Evolutionary conservation across 2,888 invertebrate species (phyloP).

Genomic region (Ectropis crepuscularia): DNA sequence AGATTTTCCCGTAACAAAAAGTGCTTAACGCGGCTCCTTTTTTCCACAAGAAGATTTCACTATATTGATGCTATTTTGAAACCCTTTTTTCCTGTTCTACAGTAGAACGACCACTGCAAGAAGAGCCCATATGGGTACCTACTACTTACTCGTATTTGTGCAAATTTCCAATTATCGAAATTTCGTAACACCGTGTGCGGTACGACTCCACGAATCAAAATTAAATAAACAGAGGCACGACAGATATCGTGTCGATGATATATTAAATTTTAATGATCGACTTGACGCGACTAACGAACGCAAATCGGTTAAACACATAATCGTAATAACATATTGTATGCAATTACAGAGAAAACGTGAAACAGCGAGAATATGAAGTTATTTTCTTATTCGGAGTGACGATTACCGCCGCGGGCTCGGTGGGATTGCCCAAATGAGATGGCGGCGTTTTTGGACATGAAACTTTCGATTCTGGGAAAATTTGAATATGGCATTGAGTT

Average conservation of each 20-base stretch:
- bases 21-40: too few relatives aligned
- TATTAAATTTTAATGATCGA: constrained; percentile 35
- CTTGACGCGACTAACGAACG: constrained; percentile 34
- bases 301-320: constrained; percentile 29
- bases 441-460: constrained; percentile 11
- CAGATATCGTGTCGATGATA: constrained; percentile 31
- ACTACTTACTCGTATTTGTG: too few relatives aligned
- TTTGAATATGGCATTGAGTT: background rate
- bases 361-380: constrained; percentile 7
- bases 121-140: too few relatives aligned
- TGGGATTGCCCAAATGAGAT: constrained; percentile 6
- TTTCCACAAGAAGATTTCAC: too few relatives aligned
- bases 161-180: background rate
- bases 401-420: constrained; percentile 10
- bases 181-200: background rate
- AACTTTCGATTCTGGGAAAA: constrained; percentile 2
- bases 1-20: too few relatives aligned
- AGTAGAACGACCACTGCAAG: too few relatives aligned
- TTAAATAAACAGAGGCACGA: constrained; percentile 6
- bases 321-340: constrained; percentile 21
- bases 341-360: constrained; percentile 13
- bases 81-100: too few relatives aligned
- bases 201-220: constrained; percentile 5
- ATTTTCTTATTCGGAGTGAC: constrained; percentile 10
- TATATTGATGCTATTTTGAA: too few relatives aligned